Evolutionary conservation across 2,888 invertebrate species (phyloP), one percentile per base, ranked within the genome.

Genomic region (Aphidius colemani): DNA sequence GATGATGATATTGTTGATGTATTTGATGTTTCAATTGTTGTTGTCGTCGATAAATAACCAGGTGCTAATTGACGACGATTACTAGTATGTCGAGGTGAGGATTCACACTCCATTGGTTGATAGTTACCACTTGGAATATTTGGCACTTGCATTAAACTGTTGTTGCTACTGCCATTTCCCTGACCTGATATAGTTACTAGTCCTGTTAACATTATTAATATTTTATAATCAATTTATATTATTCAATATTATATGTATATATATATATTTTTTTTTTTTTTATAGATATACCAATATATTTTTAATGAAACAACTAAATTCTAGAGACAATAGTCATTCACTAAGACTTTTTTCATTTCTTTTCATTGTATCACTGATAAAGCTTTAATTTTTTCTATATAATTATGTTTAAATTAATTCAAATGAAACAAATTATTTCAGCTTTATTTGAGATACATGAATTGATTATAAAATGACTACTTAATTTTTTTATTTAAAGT

Each of bases 31-130:
- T 77, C 71, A 57, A 64, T 68, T 58, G 61, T 61, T 43, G 67
- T 68, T 65, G 73, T 71, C 53, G 77, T 73, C 66, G 78, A 73
- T 67, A 78, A 73, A 71, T 77, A 77, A 68, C 72, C 70, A 61
- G 71, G 71, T 66, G 74, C 73, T 63, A 72, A 67, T 63, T 72
- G 71, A 69, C 80, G 80, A 67, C 78, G 77, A 66, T 71, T 74
- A 67, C 75, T 77, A 69, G 76, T 74, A 71, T 82, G 82, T 69
- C 85, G 84, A 66, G 85, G 85, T 61, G 89, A 88, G 70, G 89
- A 88, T 80, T 91, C 90, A 85, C 93, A 94, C 76, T 94, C 93
- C 90, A 93, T 94, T 72, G 90, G 89, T 70, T 86, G 85, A 74
- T 81, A 77, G 5, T 2, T 30, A 75, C 79, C 77, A 71, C 74